These are phyloP conservation scores for Dryas iulia DNA, from an alignment of 1,140 invertebrate genomes.

Conservation along the genomic window DNA sequence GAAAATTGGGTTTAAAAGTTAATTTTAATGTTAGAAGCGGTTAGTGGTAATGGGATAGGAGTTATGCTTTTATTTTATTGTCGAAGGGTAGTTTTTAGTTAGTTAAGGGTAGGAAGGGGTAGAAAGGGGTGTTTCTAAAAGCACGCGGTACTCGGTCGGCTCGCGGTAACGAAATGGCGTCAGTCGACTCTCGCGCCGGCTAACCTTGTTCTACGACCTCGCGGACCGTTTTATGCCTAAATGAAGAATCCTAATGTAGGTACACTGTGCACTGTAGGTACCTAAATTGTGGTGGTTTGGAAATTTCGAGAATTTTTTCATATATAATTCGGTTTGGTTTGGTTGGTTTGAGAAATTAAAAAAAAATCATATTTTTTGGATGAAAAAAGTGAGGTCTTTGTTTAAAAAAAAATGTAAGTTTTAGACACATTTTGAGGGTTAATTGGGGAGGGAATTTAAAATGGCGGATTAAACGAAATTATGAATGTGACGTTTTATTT, in stretches of 20 bases:
- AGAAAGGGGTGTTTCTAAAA: slow-evolving; percentile 4
- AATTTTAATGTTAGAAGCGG: too few relatives aligned
- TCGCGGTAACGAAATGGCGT: slow-evolving; percentile 48
- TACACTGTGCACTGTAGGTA: slow-evolving; percentile 29
- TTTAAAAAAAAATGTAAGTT: too few relatives aligned
- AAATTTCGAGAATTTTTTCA: slow-evolving; percentile 10
- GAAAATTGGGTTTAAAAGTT: too few relatives aligned
- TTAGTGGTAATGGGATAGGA: too few relatives aligned
- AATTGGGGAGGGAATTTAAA: too few relatives aligned
- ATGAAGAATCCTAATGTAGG: slow-evolving; percentile 45
- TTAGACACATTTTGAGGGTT: too few relatives aligned
- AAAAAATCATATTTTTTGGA: neutral
- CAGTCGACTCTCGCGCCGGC: slow-evolving; percentile 30
- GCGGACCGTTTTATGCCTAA: slow-evolving; percentile 52
- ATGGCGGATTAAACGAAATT: too few relatives aligned
- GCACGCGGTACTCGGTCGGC: slow-evolving; percentile 28
- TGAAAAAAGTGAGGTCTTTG: too few relatives aligned
- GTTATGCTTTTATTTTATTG: too few relatives aligned
- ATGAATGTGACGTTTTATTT: too few relatives aligned
- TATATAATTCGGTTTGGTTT: too few relatives aligned
- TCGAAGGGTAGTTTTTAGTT: neutral
- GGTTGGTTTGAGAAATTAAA: too few relatives aligned
- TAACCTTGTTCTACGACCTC: slow-evolving; percentile 54
- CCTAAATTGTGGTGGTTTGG: slow-evolving; percentile 19
- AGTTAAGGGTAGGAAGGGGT: slow-evolving; percentile 17